phyloP scores from a whole-genome alignment of 2,113 vertebrate genomes.

The Jaculus jaculus region DNA sequence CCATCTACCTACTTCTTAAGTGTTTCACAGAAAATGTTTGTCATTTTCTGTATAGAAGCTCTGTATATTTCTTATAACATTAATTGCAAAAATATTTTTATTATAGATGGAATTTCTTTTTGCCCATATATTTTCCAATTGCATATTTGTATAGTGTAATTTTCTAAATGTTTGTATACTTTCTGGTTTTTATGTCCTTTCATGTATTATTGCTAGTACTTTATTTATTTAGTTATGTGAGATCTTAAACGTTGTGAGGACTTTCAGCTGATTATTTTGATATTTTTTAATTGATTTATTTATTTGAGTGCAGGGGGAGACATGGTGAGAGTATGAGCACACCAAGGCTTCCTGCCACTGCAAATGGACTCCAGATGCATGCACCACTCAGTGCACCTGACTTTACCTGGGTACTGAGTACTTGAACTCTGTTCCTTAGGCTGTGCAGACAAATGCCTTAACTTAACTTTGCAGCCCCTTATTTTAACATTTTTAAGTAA shows the following conservation, averaged over 20 bases:
- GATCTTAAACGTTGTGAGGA: background rate
- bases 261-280: background rate
- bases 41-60: background rate
- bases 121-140: background rate
- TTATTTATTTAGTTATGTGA: no score
- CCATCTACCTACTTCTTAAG: background rate
- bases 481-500: slow-evolving; percentile 42
- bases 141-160: background rate
- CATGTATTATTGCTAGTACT: no score
- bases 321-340: no score
- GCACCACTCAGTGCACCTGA: no score
- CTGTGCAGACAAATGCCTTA: no score
- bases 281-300: no score
- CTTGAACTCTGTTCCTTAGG: no score
- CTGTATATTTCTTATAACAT: background rate
- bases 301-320: no score
- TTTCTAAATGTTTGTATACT: background rate
- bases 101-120: slow-evolving; percentile 16
- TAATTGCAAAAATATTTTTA: background rate
- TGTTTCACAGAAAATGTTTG: background rate
- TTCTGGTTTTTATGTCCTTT: background rate
- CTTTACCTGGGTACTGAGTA: no score
- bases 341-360: no score
- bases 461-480: no score
- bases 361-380: no score